Evolutionary conservation across 1,140 invertebrate genomes (phyloP).

Genomic region (Drosophila bifasciata): DNA sequence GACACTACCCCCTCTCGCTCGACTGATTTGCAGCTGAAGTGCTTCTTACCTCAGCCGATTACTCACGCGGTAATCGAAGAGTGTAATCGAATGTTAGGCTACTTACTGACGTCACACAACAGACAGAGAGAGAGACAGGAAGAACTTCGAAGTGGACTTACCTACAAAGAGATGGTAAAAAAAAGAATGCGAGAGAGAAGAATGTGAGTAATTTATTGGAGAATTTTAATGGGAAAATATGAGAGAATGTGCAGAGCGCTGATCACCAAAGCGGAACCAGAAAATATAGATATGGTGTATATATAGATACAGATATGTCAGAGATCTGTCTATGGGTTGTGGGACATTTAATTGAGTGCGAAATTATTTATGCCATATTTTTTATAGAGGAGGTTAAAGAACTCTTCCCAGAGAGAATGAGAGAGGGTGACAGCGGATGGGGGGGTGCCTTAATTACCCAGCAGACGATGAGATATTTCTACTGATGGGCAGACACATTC

Average conservation of each 20-base stretch:
- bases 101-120: conserved; percentile 51
- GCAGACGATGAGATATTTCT: conserved; percentile 13
- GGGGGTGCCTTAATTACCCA: conserved; percentile 33
- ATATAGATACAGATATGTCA: conserved; percentile 14
- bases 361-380: conserved; percentile 45
- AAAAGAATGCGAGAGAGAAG: conserved; percentile 25
- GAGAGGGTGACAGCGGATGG: not conserved
- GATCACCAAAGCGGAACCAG: conserved; percentile 53
- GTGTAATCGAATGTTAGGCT: conserved; percentile 10
- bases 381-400: conserved; percentile 45
- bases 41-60: conserved; percentile 53
- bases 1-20: too few relatives aligned
- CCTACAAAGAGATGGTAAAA: conserved; percentile 58
- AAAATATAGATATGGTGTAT: conserved; percentile 18
- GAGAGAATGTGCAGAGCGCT: conserved; percentile 13
- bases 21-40: conserved; percentile 47
- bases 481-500: conserved; percentile 19
- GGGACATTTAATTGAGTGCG: conserved; percentile 69
- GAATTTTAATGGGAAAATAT: conserved; percentile 14
- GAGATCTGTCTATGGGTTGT: conserved; percentile 1
- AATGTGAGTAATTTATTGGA: conserved; percentile 51
- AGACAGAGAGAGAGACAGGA: not conserved
- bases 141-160: conserved; percentile 42
- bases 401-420: conserved; percentile 27
- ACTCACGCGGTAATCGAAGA: conserved; percentile 51